Conservation (phyloP, 2,888 invertebrate species). For the Urechis unicinctus region DNA sequence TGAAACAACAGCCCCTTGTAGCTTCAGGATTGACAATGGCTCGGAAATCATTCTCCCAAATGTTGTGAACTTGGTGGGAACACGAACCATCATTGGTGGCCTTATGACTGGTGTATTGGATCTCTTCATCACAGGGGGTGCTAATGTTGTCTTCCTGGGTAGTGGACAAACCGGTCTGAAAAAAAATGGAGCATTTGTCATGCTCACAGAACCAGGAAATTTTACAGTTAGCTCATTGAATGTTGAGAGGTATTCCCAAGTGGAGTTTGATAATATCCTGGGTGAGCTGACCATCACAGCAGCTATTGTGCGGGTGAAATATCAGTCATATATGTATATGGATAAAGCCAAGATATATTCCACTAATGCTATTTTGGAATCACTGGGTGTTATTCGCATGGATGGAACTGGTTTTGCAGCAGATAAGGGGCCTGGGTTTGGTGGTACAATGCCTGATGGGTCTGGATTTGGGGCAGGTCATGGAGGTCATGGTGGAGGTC, state of each 20-base stretch:
- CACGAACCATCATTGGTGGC: constrained; percentile 28
- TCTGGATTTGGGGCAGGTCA: constrained; percentile 28
- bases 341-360: constrained; percentile 25
- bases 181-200: constrained; percentile 27
- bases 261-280: constrained; percentile 26
- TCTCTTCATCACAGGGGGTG: constrained; percentile 25
- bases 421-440: constrained; percentile 26
- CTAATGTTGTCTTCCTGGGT: constrained; percentile 26
- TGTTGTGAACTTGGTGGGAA: constrained; percentile 26
- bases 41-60: constrained; percentile 27
- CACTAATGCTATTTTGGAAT: constrained; percentile 27
- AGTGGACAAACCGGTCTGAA: constrained; percentile 29
- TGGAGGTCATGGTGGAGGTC: constrained; percentile 31
- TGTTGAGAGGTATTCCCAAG: constrained; percentile 25
- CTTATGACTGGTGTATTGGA: constrained; percentile 27
- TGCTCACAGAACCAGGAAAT: constrained; percentile 29
- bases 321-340: constrained; percentile 26
- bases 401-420: constrained; percentile 25
- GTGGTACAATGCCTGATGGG: constrained; percentile 18
- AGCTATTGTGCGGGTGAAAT: constrained; percentile 28
- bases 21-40: constrained; percentile 27
- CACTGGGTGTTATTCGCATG: constrained; percentile 27
- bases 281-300: constrained; percentile 21
- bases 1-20: constrained; percentile 31
- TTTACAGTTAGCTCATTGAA: constrained; percentile 26